Evolutionary conservation across 2,888 invertebrate genomes (phyloP).

Genomic region (Apotomis capreana): DNA sequence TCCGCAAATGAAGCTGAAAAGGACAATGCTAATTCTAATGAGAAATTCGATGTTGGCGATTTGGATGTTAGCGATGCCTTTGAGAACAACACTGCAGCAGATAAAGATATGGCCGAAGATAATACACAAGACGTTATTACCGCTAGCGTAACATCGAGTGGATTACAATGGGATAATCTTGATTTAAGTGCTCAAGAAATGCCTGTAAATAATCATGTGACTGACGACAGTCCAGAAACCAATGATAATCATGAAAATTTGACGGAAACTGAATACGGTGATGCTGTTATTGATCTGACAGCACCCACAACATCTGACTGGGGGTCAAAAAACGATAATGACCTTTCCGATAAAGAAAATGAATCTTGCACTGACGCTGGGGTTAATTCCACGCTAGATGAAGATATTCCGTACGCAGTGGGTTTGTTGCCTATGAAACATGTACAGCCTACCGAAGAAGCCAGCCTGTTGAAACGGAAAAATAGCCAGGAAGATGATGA

Average conservation of each 20-base stretch:
- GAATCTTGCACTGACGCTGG: slow-evolving; percentile 47
- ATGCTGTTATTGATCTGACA: slow-evolving; percentile 62
- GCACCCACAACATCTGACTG: slow-evolving; percentile 52
- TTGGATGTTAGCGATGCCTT: slow-evolving; percentile 42
- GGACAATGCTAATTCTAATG: slow-evolving; percentile 44
- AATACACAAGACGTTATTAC: slow-evolving; percentile 50
- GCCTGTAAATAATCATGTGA: slow-evolving; percentile 44
- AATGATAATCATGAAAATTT: slow-evolving; percentile 49
- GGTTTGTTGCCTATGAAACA: slow-evolving; percentile 73
- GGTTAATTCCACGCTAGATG: slow-evolving; percentile 55
- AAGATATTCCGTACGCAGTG: slow-evolving; percentile 76
- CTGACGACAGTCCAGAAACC: slow-evolving; percentile 16
- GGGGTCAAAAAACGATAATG: slow-evolving; percentile 57
- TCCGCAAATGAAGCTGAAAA: slow-evolving; percentile 50
- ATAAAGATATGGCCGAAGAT: slow-evolving; percentile 46
- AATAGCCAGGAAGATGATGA: slow-evolving; percentile 55
- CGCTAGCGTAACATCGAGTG: slow-evolving; percentile 48
- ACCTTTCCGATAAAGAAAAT: slow-evolving; percentile 59
- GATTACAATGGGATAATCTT: slow-evolving; percentile 58
- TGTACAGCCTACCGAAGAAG: slow-evolving; percentile 57
- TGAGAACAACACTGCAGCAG: slow-evolving; percentile 38
- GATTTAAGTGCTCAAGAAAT: slow-evolving; percentile 53
- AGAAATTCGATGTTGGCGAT: slow-evolving; percentile 49
- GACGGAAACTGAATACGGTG: slow-evolving; percentile 50
- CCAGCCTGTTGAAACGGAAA: slow-evolving; percentile 64